Conservation (phyloP, 2,888 invertebrate genomes). For the Hartigia nigra region DNA sequence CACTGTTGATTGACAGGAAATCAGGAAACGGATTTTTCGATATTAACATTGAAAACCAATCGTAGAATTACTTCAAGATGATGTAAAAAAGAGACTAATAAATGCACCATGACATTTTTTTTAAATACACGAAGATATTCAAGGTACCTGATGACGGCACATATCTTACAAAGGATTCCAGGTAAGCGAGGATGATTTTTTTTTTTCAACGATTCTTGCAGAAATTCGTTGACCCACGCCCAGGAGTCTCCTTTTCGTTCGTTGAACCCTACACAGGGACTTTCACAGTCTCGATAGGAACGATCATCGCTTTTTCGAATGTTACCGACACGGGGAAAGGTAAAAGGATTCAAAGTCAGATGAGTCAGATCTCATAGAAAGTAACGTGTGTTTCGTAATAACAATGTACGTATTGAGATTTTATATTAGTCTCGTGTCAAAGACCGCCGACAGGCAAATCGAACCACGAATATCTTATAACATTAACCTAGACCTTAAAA, state of each 20-base stretch:
- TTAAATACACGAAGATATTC: background rate
- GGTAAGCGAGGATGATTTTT: background rate
- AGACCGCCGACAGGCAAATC: background rate
- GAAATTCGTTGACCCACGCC: background rate
- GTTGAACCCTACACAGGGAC: background rate
- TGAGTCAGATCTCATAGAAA: background rate
- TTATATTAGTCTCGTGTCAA: background rate
- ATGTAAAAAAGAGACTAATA: background rate
- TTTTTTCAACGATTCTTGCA: background rate
- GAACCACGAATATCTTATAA: background rate
- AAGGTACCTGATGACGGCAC: background rate
- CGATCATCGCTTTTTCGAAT: background rate
- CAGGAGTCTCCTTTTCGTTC: background rate
- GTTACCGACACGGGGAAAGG: background rate
- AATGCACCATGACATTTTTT: background rate
- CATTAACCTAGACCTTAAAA: background rate
- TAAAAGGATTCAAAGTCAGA: background rate
- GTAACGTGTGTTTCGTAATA: background rate
- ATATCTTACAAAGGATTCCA: background rate
- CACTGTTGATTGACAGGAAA: background rate
- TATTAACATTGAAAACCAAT: background rate
- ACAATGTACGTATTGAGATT: background rate
- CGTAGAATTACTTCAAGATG: background rate
- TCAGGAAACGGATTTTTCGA: background rate
- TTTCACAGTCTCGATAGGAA: background rate